Evolutionary conservation across 1,140 invertebrate genomes (phyloP).

Genomic region (Mycetomoellerius zeteki): DNA sequence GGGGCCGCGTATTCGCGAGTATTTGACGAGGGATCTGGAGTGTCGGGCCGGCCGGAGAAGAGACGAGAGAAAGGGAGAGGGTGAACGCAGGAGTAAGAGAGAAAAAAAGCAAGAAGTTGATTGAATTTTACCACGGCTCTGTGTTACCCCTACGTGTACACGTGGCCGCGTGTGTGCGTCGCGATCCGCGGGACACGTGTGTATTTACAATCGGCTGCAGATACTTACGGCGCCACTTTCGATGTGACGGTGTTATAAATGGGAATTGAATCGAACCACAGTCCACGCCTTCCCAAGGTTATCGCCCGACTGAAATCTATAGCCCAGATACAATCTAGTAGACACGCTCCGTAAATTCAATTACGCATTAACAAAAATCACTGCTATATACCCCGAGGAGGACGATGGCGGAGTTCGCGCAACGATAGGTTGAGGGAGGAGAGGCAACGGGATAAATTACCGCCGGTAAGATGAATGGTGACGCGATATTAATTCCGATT

Average conservation of each 20-base stretch:
- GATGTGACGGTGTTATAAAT: constrained; percentile 83
- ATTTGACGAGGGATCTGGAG: constrained; percentile 77
- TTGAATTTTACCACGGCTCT: constrained; percentile 76
- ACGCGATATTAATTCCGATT: constrained; percentile 75
- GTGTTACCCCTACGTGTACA: constrained; percentile 58
- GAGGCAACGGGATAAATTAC: constrained; percentile 76
- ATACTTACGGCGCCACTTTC: constrained; percentile 77
- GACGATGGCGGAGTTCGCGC: constrained; percentile 42
- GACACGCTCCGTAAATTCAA: constrained; percentile 84
- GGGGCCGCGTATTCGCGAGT: constrained; percentile 64
- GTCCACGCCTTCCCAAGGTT: constrained; percentile 82
- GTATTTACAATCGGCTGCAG: constrained; percentile 72
- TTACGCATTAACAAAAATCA: constrained; percentile 85
- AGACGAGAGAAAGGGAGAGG: constrained; percentile 26
- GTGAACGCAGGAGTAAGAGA: constrained; percentile 20
- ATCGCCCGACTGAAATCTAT: constrained; percentile 80
- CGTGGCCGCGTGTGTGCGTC: constrained; percentile 42
- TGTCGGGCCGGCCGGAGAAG: constrained; percentile 54
- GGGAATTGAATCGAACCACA: constrained; percentile 82
- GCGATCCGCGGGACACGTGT: constrained; percentile 59
- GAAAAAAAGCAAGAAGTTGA: constrained; percentile 77
- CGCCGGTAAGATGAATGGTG: constrained; percentile 76
- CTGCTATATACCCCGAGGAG: constrained; percentile 52
- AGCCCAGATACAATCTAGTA: constrained; percentile 82
- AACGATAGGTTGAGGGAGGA: neutral